Evolutionary conservation across 2,888 invertebrate genomes (phyloP).

Genomic region (Brachyptera putata): DNA sequence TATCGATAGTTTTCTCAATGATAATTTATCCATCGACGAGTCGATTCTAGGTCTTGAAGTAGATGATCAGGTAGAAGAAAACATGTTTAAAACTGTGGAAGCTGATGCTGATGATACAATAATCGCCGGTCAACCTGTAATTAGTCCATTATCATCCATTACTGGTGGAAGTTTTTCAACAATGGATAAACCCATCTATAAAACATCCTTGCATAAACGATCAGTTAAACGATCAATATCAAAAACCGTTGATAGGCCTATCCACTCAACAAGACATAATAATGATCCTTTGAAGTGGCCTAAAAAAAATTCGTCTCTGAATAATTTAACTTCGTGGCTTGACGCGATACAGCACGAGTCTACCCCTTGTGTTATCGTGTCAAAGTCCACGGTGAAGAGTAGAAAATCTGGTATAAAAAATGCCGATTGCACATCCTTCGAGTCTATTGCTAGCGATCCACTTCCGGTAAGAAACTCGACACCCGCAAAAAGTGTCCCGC

Average conservation of each 20-base stretch:
- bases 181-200: neutral
- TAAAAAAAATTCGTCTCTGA: slow-evolving; percentile 4
- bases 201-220: neutral
- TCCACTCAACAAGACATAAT: no score
- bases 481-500: no score
- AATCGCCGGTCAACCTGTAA: neutral
- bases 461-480: no score
- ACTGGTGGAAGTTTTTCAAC: neutral
- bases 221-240: no score
- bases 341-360: no score
- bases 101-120: neutral
- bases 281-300: slow-evolving; percentile 12
- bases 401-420: no score
- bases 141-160: neutral
- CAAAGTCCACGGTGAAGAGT: no score
- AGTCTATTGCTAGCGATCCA: no score
- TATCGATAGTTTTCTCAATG: no score
- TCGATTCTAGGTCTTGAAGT: neutral
- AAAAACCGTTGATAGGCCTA: neutral
- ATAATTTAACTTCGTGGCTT: slow-evolving; percentile 3
- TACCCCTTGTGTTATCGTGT: no score
- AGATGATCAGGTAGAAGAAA: neutral
- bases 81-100: neutral
- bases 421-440: no score
- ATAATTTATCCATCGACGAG: neutral